Evolutionary conservation across 2,113 vertebrate genomes (phyloP).

Genomic region (Edolisoma coerulescens): DNA sequence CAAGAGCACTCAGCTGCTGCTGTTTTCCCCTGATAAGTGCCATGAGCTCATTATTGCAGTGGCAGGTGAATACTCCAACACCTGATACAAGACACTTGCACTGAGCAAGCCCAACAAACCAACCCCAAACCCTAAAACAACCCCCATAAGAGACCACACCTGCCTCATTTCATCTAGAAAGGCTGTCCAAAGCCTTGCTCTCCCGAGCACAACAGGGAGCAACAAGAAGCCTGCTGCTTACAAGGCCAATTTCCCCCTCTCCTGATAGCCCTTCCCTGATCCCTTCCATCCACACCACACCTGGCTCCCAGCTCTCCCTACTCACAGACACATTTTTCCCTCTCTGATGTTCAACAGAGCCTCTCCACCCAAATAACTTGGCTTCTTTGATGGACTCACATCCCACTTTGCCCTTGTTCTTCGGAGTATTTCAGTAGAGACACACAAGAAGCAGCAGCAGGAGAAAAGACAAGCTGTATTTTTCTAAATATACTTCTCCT

Average conservation of each 20-base stretch:
- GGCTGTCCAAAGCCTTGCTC: not conserved
- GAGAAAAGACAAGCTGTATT: not conserved
- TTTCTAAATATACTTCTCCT: not conserved
- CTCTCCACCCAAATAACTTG: not conserved
- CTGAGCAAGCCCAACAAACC: not conserved
- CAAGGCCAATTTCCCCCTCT: not conserved
- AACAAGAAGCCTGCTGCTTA: not conserved
- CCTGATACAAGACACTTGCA: not conserved
- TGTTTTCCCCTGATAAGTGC: not conserved
- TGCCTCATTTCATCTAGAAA: not conserved
- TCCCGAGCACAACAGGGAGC: not conserved
- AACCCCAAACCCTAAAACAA: not conserved
- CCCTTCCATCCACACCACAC: not conserved
- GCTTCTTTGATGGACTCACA: not conserved
- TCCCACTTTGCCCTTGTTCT: not conserved
- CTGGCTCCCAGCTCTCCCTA: not conserved
- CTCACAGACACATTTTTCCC: not conserved
- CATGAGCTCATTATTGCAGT: not conserved
- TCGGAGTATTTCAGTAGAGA: rapidly evolving
- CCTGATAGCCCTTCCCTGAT: not conserved
- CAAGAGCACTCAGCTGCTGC: not conserved
- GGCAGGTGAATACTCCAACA: not conserved
- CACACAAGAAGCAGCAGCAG: not conserved
- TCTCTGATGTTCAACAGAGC: not conserved
- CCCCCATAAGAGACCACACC: not conserved